Percentiles rank a stretch among this genome's conserved stretches.
Conservation (phyloP, 1,140 invertebrate species). For the Heliconius melpomene region DNA sequence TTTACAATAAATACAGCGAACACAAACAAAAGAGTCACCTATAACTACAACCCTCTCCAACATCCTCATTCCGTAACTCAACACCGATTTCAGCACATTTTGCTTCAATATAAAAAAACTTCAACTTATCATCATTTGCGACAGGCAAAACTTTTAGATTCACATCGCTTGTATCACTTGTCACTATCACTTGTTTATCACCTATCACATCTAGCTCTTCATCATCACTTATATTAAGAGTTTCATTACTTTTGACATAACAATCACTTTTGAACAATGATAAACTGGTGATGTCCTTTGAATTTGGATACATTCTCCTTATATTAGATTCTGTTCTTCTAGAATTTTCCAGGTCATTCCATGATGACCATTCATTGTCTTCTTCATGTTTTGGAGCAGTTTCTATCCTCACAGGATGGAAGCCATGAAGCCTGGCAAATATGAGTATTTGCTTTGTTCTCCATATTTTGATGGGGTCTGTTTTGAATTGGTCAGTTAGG, state of each 20-base stretch:
- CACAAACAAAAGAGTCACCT: conserved; percentile 53
- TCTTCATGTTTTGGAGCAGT: conserved; percentile 14
- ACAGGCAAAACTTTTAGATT: conserved; percentile 60
- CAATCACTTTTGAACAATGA: conserved; percentile 48
- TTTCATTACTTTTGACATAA: conserved; percentile 29
- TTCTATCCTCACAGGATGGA: conserved; percentile 52
- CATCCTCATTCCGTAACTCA: conserved; percentile 71
- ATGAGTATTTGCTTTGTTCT: conserved; percentile 74
- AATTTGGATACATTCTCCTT: conserved; percentile 52
- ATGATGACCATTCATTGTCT: conserved; percentile 58
- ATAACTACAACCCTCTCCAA: conserved; percentile 70
- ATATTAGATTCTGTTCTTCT: conserved; percentile 51
- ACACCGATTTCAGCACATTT: conserved; percentile 71
- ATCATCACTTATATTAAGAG: conserved; percentile 46
- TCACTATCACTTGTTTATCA: conserved; percentile 39
- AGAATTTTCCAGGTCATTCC: conserved; percentile 52
- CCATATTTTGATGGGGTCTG: conserved; percentile 55
- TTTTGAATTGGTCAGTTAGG: conserved; percentile 46
- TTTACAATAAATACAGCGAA: not conserved
- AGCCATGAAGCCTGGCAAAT: conserved; percentile 69
- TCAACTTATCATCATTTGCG: conserved; percentile 55
- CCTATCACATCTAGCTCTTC: conserved; percentile 70
- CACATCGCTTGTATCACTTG: conserved; percentile 36
- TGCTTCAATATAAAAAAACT: conserved; percentile 67
- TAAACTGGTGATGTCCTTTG: conserved; percentile 45